Conservation (phyloP, 2,797 vertebrate species). For the Knipowitschia caucasica region DNA sequence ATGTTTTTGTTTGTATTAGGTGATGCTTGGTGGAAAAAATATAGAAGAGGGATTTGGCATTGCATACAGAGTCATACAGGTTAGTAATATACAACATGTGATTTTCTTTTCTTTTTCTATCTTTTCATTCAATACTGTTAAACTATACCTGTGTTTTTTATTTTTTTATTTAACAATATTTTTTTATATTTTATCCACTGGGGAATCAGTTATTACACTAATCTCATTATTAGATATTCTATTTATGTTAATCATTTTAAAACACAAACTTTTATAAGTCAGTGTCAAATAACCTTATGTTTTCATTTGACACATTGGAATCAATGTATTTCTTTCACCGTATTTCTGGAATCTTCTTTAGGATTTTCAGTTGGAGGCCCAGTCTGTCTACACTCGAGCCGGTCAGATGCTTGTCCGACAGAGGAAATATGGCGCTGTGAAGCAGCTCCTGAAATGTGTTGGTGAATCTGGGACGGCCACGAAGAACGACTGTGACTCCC, state of each 20-base stretch:
- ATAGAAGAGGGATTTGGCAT: constrained; percentile 97
- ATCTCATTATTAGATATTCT: no score
- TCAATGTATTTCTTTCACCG: no score
- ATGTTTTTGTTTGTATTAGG: constrained; percentile 67
- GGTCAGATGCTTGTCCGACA: constrained; percentile 84
- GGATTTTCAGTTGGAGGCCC: constrained; percentile 95
- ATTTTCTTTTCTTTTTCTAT: background rate
- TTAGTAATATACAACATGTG: constrained; percentile 40
- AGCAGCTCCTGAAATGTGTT: constrained; percentile 92
- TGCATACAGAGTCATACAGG: constrained; percentile 96
- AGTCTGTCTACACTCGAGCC: constrained; percentile 83
- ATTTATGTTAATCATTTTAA: no score
- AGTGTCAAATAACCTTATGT: no score
- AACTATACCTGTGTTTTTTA: no score
- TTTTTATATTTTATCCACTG: no score
- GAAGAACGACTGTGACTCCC: constrained; percentile 86
- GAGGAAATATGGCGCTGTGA: constrained; percentile 82
- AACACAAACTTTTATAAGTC: no score
- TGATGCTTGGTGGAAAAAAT: constrained; percentile 96
- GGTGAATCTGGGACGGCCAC: constrained; percentile 89
- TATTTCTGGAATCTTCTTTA: constrained; percentile 44
- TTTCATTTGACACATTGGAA: no score
- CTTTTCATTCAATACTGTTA: background rate
- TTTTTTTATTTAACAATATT: no score
- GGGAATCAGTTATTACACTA: no score